Conservation (phyloP, 2,113 vertebrate species). For the Papio anubis region DNA sequence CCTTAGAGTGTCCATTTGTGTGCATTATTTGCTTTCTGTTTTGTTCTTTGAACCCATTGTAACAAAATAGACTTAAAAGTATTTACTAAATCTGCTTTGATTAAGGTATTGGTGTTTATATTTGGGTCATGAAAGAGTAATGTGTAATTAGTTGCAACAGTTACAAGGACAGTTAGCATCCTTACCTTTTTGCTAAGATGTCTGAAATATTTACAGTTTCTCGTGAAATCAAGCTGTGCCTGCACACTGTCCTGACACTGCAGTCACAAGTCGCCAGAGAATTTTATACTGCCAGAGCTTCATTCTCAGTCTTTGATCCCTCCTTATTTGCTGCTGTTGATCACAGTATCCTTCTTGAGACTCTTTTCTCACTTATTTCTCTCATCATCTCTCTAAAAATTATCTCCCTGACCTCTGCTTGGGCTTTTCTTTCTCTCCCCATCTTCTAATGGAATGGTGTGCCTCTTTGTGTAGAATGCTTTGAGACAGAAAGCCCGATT, state of each 20-base stretch:
- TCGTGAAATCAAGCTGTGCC: background rate
- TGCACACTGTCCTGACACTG: background rate
- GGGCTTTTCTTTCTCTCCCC: background rate
- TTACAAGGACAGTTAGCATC: conserved; percentile 12
- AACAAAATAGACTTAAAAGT: background rate
- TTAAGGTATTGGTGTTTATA: background rate
- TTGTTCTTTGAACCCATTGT: conserved; percentile 4
- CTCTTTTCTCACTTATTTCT: conserved; percentile 10
- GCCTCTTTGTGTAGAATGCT: background rate
- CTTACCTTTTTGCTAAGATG: background rate
- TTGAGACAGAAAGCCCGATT: background rate
- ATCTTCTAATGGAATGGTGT: background rate
- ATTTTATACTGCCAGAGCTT: background rate
- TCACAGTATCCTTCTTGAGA: background rate
- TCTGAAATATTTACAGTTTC: conserved; percentile 26
- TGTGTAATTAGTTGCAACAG: background rate
- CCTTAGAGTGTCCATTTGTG: background rate
- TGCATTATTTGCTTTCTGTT: conserved; percentile 21
- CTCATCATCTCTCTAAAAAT: background rate
- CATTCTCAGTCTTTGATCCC: background rate
- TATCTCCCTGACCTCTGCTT: background rate
- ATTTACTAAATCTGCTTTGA: background rate
- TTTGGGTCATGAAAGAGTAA: background rate
- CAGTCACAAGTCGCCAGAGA: background rate
- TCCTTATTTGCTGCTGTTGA: background rate